Evolutionary conservation across 2,113 vertebrate genomes (phyloP).

Genomic region (Trogon surrucura): DNA sequence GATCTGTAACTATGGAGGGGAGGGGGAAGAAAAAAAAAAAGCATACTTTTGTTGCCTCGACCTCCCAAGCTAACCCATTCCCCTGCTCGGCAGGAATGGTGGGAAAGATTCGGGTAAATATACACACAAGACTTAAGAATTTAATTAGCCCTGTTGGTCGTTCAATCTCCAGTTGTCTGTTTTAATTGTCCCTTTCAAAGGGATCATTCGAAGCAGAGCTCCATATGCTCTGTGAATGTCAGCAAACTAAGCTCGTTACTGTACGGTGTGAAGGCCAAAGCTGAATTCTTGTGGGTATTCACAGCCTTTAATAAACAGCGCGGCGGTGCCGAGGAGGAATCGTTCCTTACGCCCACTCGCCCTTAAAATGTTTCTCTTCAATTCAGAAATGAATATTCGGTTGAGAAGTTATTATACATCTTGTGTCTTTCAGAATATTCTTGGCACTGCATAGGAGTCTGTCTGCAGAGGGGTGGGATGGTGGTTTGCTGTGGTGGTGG

Average conservation of each 20-base stretch:
- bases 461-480: constrained; percentile 18
- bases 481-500: not conserved
- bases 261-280: constrained; percentile 24
- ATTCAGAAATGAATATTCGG: constrained; percentile 60
- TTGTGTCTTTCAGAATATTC: constrained; percentile 50
- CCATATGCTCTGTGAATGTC: constrained; percentile 16
- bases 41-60: not conserved
- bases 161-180: constrained; percentile 29
- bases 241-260: constrained; percentile 46
- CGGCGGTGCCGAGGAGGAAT: not conserved
- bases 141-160: constrained; percentile 41
- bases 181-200: constrained; percentile 46
- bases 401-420: constrained; percentile 34
- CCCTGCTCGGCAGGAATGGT: not conserved
- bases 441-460: constrained; percentile 27
- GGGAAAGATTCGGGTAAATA: constrained; percentile 33
- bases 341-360: constrained; percentile 34
- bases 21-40: not conserved
- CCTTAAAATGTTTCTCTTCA: constrained; percentile 54
- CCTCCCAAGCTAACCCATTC: not conserved
- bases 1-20: not conserved
- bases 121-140: constrained; percentile 2
- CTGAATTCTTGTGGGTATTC: constrained; percentile 39
- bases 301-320: constrained; percentile 1
- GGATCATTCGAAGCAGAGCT: constrained; percentile 34